Base-by-base conservation (phyloP, 2,888 invertebrate genomes). In the Sinopyrophorus schimmeli region DNA sequence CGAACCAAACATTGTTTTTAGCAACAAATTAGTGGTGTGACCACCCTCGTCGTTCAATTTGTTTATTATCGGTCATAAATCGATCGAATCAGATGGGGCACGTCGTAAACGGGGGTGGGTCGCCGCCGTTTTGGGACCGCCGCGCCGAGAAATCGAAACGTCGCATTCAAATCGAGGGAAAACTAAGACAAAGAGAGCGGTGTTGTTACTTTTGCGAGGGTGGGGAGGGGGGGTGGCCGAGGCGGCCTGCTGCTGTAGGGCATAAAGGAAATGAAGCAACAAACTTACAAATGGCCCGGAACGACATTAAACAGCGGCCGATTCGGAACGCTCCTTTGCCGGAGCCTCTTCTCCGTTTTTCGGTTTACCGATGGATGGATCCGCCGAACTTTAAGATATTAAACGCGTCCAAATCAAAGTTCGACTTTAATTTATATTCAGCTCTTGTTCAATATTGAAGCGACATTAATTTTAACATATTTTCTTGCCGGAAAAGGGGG, bases 221-320 rank as follows among this genome's bases (percentile, higher is more conserved):
- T 28, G 44, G 43, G 9, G 31, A 32, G 43, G 28, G 49, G 49
- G 40, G 21, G 44, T 38, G 9, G n/a, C n/a, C n/a, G n/a, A n/a
- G n/a, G n/a, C n/a, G n/a, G n/a, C n/a, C 37, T 32, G 27, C 17
- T 32, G 43, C 52, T 43, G 42, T 37, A 54, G 57, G 60, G 59
- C 54, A 53, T 60, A 62, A 58, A 66, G 69, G 69, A 72, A 71
- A 71, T 71, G 70, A 71, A 70, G 69, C 72, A 70, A 70, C 71
- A 71, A 71, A 71, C 67, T 67, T 67, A 68, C 70, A 71, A 72
- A 72, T 70, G 71, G 70, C 66, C 67, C 65, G 70, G 70, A 72
- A 72, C 70, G 70, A 64, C 71, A 71, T 72, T 71, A 71, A 70
- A 68, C 63, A 63, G 64, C 65, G 64, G 62, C 63, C 65, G 65